phyloP scores from a whole-genome alignment of 2,888 invertebrate genomes.

The Eupithecia vulgata region DNA sequence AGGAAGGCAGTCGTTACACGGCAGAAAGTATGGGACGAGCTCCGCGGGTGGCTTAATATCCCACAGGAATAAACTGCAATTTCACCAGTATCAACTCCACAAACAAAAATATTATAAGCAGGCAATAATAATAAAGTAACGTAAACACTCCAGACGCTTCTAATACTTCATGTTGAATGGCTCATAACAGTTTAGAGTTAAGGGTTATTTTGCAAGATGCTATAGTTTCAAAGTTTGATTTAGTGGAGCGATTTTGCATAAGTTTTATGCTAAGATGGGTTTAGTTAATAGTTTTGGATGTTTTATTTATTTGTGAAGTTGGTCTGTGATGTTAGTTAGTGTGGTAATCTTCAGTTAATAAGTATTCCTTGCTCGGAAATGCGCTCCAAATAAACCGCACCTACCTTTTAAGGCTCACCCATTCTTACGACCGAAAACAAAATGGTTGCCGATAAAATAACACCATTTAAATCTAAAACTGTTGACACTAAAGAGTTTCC shows the following conservation, averaged over 20 bases:
- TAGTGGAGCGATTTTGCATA: constrained; percentile 31
- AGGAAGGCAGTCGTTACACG: constrained; percentile 61
- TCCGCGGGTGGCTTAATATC: constrained; percentile 74
- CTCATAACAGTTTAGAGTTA: constrained; percentile 61
- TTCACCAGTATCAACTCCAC: constrained; percentile 68
- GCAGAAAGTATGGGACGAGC: constrained; percentile 56
- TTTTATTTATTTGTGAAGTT: constrained; percentile 30
- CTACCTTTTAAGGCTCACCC: not conserved
- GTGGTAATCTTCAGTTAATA: constrained; percentile 1
- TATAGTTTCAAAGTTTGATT: constrained; percentile 41
- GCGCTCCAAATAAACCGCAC: not conserved
- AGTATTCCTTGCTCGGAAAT: not conserved
- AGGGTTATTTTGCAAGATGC: constrained; percentile 47
- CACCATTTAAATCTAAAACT: not conserved
- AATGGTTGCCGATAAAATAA: not conserved
- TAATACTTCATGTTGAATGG: constrained; percentile 61
- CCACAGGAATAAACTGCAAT: constrained; percentile 76
- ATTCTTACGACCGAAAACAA: not conserved
- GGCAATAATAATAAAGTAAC: constrained; percentile 64
- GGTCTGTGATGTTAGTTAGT: constrained; percentile 6
- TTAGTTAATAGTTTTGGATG: constrained; percentile 29
- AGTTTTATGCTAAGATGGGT: constrained; percentile 33
- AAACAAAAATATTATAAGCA: constrained; percentile 73
- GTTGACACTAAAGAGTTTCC: not conserved
- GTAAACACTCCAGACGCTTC: constrained; percentile 57